Base-by-base conservation (phyloP, 2,797 vertebrate species). In the Balearica regulorum region DNA sequence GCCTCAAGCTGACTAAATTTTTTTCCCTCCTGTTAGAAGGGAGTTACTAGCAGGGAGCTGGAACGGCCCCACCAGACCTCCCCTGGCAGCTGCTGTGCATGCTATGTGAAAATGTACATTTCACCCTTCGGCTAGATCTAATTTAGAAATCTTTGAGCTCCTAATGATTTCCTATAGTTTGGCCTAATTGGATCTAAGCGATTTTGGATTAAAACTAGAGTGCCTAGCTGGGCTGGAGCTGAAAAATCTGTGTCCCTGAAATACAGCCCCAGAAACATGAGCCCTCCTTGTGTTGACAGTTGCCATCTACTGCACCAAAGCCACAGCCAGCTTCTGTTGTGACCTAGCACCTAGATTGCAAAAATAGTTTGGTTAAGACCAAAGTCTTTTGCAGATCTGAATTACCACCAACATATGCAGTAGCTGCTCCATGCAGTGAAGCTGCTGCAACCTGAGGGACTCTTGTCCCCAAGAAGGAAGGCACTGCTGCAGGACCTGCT, bases 121-220 rank as follows among this genome's bases (percentile, higher is more conserved):
- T 85, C 66, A 70, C 65, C 82, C 83, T 94, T 93, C 84, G 94
- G 90, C 89, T 95, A 96, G 44, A 93, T 94, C 80, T 86, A 94
- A 94, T 96, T 96, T 95, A 75, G 87, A 96, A 92, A 87, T 94
- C 68, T 92, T 87, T 66, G 80, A 46, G 64, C 87, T 92, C 66
- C 12, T 95, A 94, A 96, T 94, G 87, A 95, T 91, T 97, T 95
- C 88, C 83, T 81, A 90, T 92, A 94, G 87, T 87, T 90, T 92
- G 90, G 80, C 69, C 88, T 96, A 92, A 97, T 95, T 96, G 83
- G 88, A 92, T 93, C 71, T 73, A 75, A 84, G 64, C 75, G 71
- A 46, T 93, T 96, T 87, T 88, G 66, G 51, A 78, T 83, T 81
- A 71, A 70, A 94, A 79, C 76, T 51, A 31, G 73, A 88, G 93